A percentile compares a stretch with the other conserved stretches of the same genome.
Evolutionary conservation across 2,797 vertebrate genomes (phyloP).

Genomic region (Poeciliopsis paucimaculata): DNA sequence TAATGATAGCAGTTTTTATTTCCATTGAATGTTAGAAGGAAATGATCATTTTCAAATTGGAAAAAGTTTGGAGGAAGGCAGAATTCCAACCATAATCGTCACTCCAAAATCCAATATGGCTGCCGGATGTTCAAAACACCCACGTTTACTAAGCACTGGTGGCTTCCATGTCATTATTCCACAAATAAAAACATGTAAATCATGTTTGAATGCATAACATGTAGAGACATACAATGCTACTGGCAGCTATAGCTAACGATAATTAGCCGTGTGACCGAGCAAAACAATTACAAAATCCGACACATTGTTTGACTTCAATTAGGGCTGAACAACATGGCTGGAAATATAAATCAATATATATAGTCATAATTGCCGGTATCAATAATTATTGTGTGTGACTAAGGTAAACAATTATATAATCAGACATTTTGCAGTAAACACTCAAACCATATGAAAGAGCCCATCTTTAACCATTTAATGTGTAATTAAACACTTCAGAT

Average conservation of each 20-base stretch:
- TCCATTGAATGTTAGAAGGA: not conserved
- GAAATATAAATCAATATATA: no score
- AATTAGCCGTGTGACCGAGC: not conserved
- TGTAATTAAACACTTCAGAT: no score
- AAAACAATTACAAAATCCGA: not conserved
- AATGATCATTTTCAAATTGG: not conserved
- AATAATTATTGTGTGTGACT: no score
- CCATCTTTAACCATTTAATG: no score
- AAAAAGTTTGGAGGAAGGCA: not conserved
- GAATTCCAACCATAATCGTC: not conserved
- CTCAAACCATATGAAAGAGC: no score
- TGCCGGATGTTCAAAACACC: not conserved
- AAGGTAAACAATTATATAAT: no score
- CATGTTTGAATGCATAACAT: not conserved
- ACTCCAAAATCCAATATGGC: slow-evolving; percentile 1
- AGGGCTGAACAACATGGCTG: no score
- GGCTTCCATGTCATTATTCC: not conserved
- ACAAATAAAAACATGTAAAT: not conserved
- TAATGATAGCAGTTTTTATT: not conserved
- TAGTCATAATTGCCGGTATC: no score
- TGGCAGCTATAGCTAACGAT: not conserved
- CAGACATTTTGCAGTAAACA: no score
- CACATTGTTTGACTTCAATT: not conserved
- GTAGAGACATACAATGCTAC: not conserved
- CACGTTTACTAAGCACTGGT: not conserved